phyloP scores from a whole-genome alignment of 1,140 invertebrate genomes.

The Coelopa frigida region DNA sequence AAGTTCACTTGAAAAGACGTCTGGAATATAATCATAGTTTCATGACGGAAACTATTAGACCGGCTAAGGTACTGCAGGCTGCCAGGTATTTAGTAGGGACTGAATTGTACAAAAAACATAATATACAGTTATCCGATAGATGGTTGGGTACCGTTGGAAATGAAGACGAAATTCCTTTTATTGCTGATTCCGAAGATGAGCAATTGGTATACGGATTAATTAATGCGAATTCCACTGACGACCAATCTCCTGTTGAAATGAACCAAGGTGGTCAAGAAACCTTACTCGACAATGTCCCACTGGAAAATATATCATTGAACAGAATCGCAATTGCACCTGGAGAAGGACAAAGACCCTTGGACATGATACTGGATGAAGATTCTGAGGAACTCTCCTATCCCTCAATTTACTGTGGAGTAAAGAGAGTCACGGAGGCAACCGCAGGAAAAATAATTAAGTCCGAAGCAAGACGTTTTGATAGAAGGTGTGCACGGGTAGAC shows the following conservation, averaged over 20 bases:
- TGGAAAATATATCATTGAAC: conserved; percentile 5
- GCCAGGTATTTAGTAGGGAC: not conserved
- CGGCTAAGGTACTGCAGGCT: conserved; percentile 6
- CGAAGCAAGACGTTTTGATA: conserved; percentile 2
- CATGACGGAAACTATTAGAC: conserved; percentile 7
- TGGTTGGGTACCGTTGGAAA: not conserved
- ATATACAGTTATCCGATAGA: not conserved
- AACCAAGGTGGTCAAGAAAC: conserved; percentile 9
- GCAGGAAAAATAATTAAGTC: conserved; percentile 1
- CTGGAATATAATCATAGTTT: conserved; percentile 7
- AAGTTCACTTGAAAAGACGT: conserved; percentile 5
- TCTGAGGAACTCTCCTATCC: conserved; percentile 8
- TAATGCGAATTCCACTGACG: not conserved
- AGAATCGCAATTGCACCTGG: conserved; percentile 2
- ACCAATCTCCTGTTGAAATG: not conserved
- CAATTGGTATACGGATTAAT: not conserved
- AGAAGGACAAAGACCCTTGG: conserved; percentile 6
- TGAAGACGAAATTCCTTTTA: conserved; percentile 6
- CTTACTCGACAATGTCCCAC: conserved; percentile 2
- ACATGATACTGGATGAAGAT: conserved; percentile 3
- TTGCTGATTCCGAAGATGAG: not conserved
- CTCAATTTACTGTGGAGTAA: conserved; percentile 7
- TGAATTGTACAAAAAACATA: conserved; percentile 8
- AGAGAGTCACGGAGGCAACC: not conserved
- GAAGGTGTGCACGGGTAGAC: not conserved